Percentiles rank a stretch among this genome's conserved stretches.
Conservation (phyloP, 2,888 invertebrate species). For the Heteromyza rotundicornis region DNA sequence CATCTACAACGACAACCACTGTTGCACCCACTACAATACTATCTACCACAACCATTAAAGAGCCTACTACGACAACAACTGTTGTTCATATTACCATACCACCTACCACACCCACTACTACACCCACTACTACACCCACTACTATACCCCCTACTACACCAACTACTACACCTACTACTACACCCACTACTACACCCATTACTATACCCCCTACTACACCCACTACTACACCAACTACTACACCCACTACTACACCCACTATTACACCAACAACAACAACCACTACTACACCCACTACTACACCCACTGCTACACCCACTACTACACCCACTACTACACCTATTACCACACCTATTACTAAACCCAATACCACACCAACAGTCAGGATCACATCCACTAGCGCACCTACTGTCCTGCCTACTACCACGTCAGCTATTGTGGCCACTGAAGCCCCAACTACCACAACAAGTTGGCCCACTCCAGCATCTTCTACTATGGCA, state of each 20-base stretch:
- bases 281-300: not conserved
- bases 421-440: not conserved
- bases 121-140: not conserved
- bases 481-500: too few relatives aligned
- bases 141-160: not conserved
- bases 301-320: not conserved
- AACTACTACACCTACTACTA: not conserved
- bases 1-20: too few relatives aligned
- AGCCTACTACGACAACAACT: not conserved
- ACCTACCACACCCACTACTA: too few relatives aligned
- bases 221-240: not conserved
- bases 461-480: too few relatives aligned
- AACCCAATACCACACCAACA: too few relatives aligned
- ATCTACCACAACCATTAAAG: not conserved
- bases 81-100: not conserved
- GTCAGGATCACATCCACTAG: not conserved
- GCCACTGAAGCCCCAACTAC: too few relatives aligned
- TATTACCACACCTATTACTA: too few relatives aligned
- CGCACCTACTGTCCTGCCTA: not conserved
- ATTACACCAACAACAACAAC: not conserved
- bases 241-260: not conserved
- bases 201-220: not conserved
- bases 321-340: not conserved
- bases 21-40: too few relatives aligned
- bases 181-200: not conserved